Evolutionary conservation across 2,113 vertebrate species (phyloP).

Genomic region (Merops nubicus): DNA sequence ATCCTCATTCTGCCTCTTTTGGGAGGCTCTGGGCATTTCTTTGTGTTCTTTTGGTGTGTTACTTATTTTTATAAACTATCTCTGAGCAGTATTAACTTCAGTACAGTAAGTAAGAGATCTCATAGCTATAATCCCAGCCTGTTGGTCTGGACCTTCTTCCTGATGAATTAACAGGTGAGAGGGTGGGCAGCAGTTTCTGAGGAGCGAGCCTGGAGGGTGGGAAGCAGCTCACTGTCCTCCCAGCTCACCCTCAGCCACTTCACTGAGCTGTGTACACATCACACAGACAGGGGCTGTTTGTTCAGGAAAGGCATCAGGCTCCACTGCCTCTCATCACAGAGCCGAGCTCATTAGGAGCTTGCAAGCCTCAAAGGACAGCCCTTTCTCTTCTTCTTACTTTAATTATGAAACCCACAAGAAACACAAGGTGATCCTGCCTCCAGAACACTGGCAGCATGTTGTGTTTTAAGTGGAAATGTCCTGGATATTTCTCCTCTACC

Average conservation of each 20-base stretch:
- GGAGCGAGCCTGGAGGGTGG: neutral
- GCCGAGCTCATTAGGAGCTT: neutral
- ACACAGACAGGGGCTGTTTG: slow-evolving; percentile 8
- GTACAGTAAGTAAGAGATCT: neutral
- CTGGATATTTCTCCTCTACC: neutral
- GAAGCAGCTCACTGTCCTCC: neutral
- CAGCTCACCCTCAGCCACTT: neutral
- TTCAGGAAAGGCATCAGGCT: neutral
- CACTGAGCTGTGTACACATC: neutral
- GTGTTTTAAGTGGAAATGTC: neutral
- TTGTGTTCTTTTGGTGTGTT: neutral
- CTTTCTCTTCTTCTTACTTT: neutral
- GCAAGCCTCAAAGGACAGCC: neutral
- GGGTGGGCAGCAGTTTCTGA: neutral
- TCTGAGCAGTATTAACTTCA: neutral
- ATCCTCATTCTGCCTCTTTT: neutral
- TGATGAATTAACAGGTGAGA: neutral
- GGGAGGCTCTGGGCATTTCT: neutral
- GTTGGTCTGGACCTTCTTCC: neutral
- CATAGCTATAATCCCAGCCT: neutral
- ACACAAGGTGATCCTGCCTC: neutral
- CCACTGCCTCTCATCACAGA: neutral
- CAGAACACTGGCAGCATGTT: neutral
- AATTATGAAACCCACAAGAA: neutral
- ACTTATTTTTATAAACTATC: too few species aligned